phyloP scores from a whole-genome alignment of 2,888 invertebrate genomes.

The Andrena marginata region DNA sequence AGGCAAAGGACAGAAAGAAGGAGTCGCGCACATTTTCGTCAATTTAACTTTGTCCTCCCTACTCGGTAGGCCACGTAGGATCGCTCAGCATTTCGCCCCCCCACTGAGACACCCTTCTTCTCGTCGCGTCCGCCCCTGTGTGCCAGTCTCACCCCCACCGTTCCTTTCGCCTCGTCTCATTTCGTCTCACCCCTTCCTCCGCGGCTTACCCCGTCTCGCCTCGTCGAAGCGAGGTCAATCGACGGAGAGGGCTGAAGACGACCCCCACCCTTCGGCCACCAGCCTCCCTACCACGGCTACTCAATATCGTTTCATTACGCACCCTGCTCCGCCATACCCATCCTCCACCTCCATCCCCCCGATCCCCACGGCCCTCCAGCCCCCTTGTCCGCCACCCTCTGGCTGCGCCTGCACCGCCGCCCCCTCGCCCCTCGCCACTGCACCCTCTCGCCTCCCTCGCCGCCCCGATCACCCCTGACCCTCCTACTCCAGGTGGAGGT shows the following conservation, averaged over 20 bases:
- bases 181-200: conserved; percentile 52
- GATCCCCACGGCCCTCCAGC: conserved; percentile 49
- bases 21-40: conserved; percentile 82
- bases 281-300: conserved; percentile 76
- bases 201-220: conserved; percentile 57
- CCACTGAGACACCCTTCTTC: conserved; percentile 56
- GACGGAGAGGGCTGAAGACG: conserved; percentile 81
- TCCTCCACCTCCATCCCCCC: conserved; percentile 45
- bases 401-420: conserved; percentile 53
- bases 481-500: conserved; percentile 35
- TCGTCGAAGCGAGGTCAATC: conserved; percentile 84
- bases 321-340: conserved; percentile 74
- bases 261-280: conserved; percentile 68
- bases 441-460: conserved; percentile 49
- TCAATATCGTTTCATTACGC: conserved; percentile 85
- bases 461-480: conserved; percentile 35
- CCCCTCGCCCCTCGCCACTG: conserved; percentile 38
- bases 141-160: conserved; percentile 44
- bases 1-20: conserved; percentile 60
- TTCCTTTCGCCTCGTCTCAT: conserved; percentile 56
- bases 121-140: conserved; percentile 66
- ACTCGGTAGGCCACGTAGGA: conserved; percentile 61
- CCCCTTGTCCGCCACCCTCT: conserved; percentile 48
- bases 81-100: conserved; percentile 60
- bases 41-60: conserved; percentile 78